Base-by-base conservation (phyloP, 2,797 vertebrate genomes). In the Ptychobarbus kaznakovi region DNA sequence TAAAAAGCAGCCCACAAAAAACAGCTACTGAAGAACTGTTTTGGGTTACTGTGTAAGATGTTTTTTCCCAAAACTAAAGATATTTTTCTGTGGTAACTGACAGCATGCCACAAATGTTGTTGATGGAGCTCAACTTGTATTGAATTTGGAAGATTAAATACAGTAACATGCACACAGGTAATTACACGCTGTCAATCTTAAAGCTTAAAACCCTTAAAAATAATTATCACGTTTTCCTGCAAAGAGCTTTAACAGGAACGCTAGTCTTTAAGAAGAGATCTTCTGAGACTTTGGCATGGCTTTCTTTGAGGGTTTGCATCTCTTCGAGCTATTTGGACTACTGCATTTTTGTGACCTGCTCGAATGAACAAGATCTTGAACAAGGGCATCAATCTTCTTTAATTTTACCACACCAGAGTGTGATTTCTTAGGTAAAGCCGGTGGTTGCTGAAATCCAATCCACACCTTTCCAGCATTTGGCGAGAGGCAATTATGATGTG, bases 221-320 rank as follows among this genome's bases (percentile, higher is more conserved):
- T 63, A 49, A 51, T 49, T 28, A 61, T 87, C 3, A 7, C 53
- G 91, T 89, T 81, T 91, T 89, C 58, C 65, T 77, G 13, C 69
- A 84, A 11, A 16, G 38, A 75, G 28, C 15, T 56, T 72, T 61
- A 25, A 2, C 3, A 46, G 53, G 15, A 51, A 44, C 35, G 74
- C 35, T 77, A 84, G 85, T 87, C 56, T 40, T 91, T 85, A 74
- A 66, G 51, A n/a, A 53, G 79, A 77, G 32, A 44, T 68, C 5
- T 80, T 83, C 6, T 46, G 85, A 86, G 77, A 22, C 72, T 73
- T 89, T 81, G 82, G 28, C 28, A 69, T 72, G 46, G 35, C 25
- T 76, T 83, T 89, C 75, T 86, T 87, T 20, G 83, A 40, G 35
- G 51, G 22, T 86, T 38, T 89, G 58, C n/a, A 65, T 49, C 38